Evolutionary conservation across 2,113 vertebrate species (phyloP).

Genomic region (Tyto alba): DNA sequence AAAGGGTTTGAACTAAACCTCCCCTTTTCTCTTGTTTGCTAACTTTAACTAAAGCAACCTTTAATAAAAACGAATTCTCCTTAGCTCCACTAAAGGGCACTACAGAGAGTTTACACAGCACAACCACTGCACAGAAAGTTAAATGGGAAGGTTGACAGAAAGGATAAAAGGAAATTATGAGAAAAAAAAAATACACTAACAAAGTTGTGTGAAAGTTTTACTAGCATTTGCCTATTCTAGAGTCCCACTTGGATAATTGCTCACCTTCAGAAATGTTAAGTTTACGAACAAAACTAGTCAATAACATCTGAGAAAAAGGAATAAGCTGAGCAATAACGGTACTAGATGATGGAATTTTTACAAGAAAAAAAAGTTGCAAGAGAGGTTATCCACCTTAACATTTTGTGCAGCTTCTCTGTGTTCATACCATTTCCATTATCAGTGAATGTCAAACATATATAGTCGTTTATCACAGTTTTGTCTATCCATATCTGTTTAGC

Average conservation of each 20-base stretch:
- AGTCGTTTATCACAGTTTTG: slow-evolving; percentile 78
- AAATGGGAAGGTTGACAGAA: background rate
- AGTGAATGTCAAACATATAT: slow-evolving; percentile 85
- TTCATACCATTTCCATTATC: slow-evolving; percentile 92
- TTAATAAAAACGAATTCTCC: background rate
- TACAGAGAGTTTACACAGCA: background rate
- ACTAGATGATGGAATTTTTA: background rate
- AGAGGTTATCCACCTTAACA: slow-evolving; percentile 84
- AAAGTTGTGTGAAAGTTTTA: background rate
- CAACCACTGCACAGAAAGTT: background rate
- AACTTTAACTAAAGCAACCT: background rate
- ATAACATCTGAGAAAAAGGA: background rate
- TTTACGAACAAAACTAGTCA: background rate
- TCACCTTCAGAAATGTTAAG: background rate
- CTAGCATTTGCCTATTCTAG: background rate
- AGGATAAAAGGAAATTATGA: background rate
- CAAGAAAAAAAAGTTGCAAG: background rate
- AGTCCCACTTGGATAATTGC: background rate
- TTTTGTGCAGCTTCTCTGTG: slow-evolving; percentile 85
- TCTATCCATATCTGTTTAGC: slow-evolving; percentile 96
- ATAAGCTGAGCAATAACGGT: background rate
- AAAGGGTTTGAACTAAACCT: background rate
- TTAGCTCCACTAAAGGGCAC: background rate
- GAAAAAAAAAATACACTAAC: background rate
- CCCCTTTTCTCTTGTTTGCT: background rate